Base-by-base conservation (phyloP, 2,888 invertebrate species). In the Dugesia japonica region DNA sequence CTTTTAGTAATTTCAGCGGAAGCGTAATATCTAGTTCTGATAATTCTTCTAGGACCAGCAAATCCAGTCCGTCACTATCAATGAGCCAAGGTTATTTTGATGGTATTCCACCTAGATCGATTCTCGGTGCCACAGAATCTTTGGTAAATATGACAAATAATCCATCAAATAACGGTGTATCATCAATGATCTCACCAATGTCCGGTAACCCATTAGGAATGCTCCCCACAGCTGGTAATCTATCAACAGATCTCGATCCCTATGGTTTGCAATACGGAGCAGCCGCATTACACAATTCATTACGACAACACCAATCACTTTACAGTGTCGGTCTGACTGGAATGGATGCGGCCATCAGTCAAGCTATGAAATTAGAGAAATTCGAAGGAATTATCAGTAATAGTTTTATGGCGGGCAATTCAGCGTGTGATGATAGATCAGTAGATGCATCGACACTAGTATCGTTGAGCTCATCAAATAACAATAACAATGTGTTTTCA, bases 1-100 rank as follows among this genome's bases (percentile, higher is more conserved):
- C n/a, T 56, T 56, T 56, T 56, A 56, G 56, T 56, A 56, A 56
- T n/a, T 56, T 56, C 56, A 56, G 56, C 56, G 56, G 56, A 56
- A 56, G 56, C 56, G 56, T 56, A 56, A 56, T 56, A 56, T 56
- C 56, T 56, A 56, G 56, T 56, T 56, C 56, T 56, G 56, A 56
- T 56, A 56, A 56, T 56, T 56, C 56, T 56, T 56, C 56, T 56
- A 56, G 56, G 56, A 56, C 56, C n/a, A 56, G 56, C 56, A 56
- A 56, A 56, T 56, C 56, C 56, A 56, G 56, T n/a, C 56, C 56
- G 56, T 56, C 56, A 9, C 56, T 56, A 4, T n/a, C 56, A 56
- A 56, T 56, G 56, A 56, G 23, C n/a, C 56, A 56, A 56, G 56
- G 20, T 4, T 56, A 56, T 56, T 56, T 56, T n/a, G 56, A 56